Evolutionary conservation across 1,140 invertebrate genomes (phyloP), one percentile per base, ranked within the genome.

Genomic region (Drosophila carrolli): DNA sequence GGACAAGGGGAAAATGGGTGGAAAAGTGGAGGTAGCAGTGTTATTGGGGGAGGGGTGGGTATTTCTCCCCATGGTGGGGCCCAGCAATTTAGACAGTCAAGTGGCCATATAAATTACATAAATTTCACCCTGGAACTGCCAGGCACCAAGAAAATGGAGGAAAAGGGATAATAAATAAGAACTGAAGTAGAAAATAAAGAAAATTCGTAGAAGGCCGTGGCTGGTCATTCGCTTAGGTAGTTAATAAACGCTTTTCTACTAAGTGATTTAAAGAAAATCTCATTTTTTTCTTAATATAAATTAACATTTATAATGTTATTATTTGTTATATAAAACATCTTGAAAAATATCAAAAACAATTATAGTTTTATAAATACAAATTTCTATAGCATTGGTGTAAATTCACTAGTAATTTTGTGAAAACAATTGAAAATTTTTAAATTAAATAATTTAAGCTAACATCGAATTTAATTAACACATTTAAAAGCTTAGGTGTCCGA

Each of bases 71-170:
- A 9, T 27, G 54, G 11, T 23, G 44, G 46, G 29, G 41, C 58
- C 63, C 57, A 75, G 90, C 91, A 92, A 92, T 92, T 92, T 91
- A 92, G 84, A 85, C 88, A 91, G 91, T 92, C 91, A 91, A 92
- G 91, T 92, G 91, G 88, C 88, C 91, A 92, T 91, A 92, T 92
- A 92, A 92, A 92, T 92, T 91, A 92, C 91, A 92, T 91, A 89
- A 92, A 91, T 91, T 91, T 91, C 83, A 86, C 79, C 79, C 84
- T 83, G 81, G 74, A 72, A 67, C 59, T 27, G 44, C 23, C 54
- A 41, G 68, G 53, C 72, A 55, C 47, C 58, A 54, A 61, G 74
- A 50, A 56, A 23, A 59, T 66, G 47, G 59, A 58, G 60, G 57
- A 68, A 50, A 29, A 54, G 29, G 46, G 37, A 68, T 44, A 57